Base-by-base conservation (phyloP, 2,888 invertebrate genomes). In the Bembecia ichneumoniformis region DNA sequence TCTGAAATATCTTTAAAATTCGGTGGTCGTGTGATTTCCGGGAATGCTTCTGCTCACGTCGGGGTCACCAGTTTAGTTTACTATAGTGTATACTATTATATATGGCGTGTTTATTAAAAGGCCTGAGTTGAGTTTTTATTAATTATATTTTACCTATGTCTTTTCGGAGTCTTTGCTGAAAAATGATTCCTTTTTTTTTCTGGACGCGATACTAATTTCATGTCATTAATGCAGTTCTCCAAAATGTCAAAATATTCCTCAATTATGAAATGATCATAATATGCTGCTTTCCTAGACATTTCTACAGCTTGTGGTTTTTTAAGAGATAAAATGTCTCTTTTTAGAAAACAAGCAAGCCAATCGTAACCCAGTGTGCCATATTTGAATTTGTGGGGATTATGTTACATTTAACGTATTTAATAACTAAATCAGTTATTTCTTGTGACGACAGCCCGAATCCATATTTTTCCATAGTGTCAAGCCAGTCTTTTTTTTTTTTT, bases 111-210 rank as follows among this genome's bases (percentile, higher is more conserved):
- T n/a, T n/a, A n/a, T n/a, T n/a, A n/a, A n/a, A n/a, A n/a, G n/a
- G n/a, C n/a, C n/a, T n/a, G n/a, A n/a, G n/a, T n/a, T n/a, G n/a
- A n/a, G n/a, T n/a, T n/a, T n/a, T n/a, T n/a, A n/a, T n/a, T n/a
- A n/a, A n/a, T n/a, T n/a, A n/a, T n/a, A n/a, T n/a, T n/a, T n/a
- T n/a, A n/a, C n/a, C n/a, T n/a, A n/a, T n/a, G n/a, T n/a, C n/a
- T n/a, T n/a, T n/a, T n/a, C n/a, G n/a, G n/a, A n/a, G n/a, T n/a
- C n/a, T n/a, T n/a, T n/a, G n/a, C n/a, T n/a, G n/a, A n/a, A n/a
- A n/a, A n/a, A n/a, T n/a, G n/a, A 14, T 61, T 59, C 55, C 55
- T 58, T n/a, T 10, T 43, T 43, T 5, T 35, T 43, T 10, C 11
- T 43, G 43, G 3, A n/a, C 13, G 7, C n/a, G 10, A 5, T 43